These are phyloP conservation scores for Drosophila tanythrix DNA, from an alignment of 2,888 invertebrate species.

Conservation along the genomic window DNA sequence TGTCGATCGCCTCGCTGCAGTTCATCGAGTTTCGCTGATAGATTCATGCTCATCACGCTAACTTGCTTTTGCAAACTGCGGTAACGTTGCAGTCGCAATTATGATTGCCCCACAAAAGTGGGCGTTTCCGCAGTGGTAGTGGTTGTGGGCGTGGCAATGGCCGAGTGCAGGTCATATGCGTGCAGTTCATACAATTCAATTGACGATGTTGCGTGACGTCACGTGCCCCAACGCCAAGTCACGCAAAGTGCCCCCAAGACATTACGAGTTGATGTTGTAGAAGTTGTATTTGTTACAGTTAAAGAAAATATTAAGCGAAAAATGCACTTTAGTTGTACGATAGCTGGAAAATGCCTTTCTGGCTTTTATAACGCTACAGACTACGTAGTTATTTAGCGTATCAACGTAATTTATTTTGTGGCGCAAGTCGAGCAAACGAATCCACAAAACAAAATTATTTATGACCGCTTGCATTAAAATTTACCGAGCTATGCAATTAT, in stretches of 20 bases:
- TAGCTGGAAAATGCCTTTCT: slow-evolving; percentile 61
- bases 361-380: slow-evolving; percentile 59
- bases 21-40: slow-evolving; percentile 97
- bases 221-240: slow-evolving; percentile 58
- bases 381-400: slow-evolving; percentile 69
- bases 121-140: slow-evolving; percentile 14
- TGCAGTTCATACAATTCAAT: slow-evolving; percentile 64
- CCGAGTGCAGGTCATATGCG: slow-evolving; percentile 50
- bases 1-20: slow-evolving; percentile 95
- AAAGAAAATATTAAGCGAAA: slow-evolving; percentile 73
- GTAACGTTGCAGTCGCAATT: slow-evolving; percentile 31
- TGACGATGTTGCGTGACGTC: slow-evolving; percentile 62
- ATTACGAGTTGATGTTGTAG: slow-evolving; percentile 26
- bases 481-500: slow-evolving; percentile 80
- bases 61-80: slow-evolving; percentile 98
- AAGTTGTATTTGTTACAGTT: slow-evolving; percentile 55
- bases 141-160: slow-evolving; percentile 37
- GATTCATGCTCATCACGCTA: slow-evolving; percentile 98
- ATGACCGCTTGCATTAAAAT: slow-evolving; percentile 82
- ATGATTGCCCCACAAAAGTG: slow-evolving; percentile 20
- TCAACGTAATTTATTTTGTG: slow-evolving; percentile 72
- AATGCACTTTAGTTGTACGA: slow-evolving; percentile 76
- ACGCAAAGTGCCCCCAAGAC: slow-evolving; percentile 61
- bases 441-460: slow-evolving; percentile 72
- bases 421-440: slow-evolving; percentile 57